Evolutionary conservation across 2,888 invertebrate species (phyloP).

Genomic region (Microplitis deprimator): DNA sequence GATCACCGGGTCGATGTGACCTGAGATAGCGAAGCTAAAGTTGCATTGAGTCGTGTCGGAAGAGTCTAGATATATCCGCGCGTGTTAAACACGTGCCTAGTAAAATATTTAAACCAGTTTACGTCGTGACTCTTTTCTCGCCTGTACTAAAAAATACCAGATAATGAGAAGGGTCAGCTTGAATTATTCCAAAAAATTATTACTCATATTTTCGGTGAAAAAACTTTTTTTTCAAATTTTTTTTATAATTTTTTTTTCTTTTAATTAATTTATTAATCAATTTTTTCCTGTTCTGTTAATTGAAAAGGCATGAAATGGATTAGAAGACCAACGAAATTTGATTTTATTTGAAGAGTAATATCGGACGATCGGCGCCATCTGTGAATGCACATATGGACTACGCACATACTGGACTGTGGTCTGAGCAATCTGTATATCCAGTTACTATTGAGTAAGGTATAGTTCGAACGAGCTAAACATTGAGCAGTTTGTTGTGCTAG

Average conservation of each 20-base stretch:
- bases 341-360: not conserved
- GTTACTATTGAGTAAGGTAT: not conserved
- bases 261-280: no score
- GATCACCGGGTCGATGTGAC: slow-evolving; percentile 62
- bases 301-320: no score
- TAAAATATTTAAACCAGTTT: slow-evolving; percentile 64
- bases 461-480: not conserved
- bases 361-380: slow-evolving; percentile 51
- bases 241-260: no score
- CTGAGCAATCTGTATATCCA: slow-evolving; percentile 13
- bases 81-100: slow-evolving; percentile 64
- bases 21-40: slow-evolving; percentile 57
- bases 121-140: slow-evolving; percentile 26
- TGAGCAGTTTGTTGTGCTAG: not conserved
- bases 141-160: slow-evolving; percentile 22
- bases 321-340: no score
- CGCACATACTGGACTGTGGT: slow-evolving; percentile 42
- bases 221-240: no score
- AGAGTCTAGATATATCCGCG: slow-evolving; percentile 55
- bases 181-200: not conserved
- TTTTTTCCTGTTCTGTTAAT: no score
- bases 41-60: slow-evolving; percentile 55
- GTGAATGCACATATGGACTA: slow-evolving; percentile 45
- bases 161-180: slow-evolving; percentile 19
- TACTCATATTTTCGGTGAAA: no score